These are phyloP conservation scores for Astur gentilis DNA, from an alignment of 2,113 vertebrate species.

Conservation along the genomic window DNA sequence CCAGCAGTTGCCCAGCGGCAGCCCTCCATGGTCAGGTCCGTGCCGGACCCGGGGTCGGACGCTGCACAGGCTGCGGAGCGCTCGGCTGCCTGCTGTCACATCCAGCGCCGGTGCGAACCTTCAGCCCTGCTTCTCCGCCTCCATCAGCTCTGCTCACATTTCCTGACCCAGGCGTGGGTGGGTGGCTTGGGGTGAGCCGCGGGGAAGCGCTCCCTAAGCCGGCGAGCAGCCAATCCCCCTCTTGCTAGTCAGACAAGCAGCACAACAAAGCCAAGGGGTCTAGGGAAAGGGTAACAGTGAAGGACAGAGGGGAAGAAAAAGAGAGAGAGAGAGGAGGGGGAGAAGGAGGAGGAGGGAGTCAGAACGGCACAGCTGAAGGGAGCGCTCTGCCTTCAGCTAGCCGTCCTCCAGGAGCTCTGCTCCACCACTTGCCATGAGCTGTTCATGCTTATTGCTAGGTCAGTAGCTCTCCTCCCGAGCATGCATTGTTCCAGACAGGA, in stretches of 20 bases:
- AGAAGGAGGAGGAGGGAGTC: conserved; percentile 22
- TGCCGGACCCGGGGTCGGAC: conserved; percentile 35
- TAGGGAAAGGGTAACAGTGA: not conserved
- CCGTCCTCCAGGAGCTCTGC: conserved; percentile 1
- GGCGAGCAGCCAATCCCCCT: conserved; percentile 81
- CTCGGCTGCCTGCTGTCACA: conserved; percentile 73
- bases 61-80: not conserved
- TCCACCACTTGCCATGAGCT: not conserved
- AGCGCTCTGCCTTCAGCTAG: not conserved
- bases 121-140: conserved; percentile 72
- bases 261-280: conserved; percentile 71
- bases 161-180: conserved; percentile 60
- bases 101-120: conserved; percentile 59
- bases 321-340: not conserved
- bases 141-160: conserved; percentile 72
- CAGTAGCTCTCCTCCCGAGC: conserved; percentile 59
- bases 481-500: conserved; percentile 62
- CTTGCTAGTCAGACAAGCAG: conserved; percentile 76
- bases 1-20: conserved; percentile 69
- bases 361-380: not conserved
- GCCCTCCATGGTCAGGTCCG: conserved; percentile 65
- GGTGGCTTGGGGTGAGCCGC: conserved; percentile 55
- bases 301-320: not conserved
- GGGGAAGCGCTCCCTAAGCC: conserved; percentile 73
- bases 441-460: not conserved